Conservation (phyloP, 1,140 invertebrate species). For the Hetaerina americana region DNA sequence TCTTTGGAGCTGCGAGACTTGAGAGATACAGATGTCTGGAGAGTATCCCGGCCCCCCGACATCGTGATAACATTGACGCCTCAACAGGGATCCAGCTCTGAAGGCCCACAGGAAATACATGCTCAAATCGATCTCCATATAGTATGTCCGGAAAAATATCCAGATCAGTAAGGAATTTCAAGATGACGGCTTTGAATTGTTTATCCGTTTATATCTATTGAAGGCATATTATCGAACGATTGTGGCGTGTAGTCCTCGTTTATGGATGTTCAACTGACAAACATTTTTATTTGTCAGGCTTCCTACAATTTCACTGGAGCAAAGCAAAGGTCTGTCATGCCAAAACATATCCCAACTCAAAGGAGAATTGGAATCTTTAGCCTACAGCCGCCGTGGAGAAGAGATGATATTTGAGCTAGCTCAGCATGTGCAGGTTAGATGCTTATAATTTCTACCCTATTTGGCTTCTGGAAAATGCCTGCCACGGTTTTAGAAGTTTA, state of each 20-base stretch:
- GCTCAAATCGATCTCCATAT: slow-evolving; percentile 53
- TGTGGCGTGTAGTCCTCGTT: not conserved
- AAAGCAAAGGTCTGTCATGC: slow-evolving; percentile 53
- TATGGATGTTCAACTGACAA: not conserved
- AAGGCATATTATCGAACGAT: slow-evolving; percentile 9
- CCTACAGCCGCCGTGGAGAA: slow-evolving; percentile 45
- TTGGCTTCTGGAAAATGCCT: too few relatives aligned
- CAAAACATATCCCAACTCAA: slow-evolving; percentile 39
- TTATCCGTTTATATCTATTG: slow-evolving; percentile 5
- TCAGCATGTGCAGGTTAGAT: slow-evolving; percentile 40
- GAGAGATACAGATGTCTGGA: slow-evolving; percentile 31
- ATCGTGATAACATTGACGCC: slow-evolving; percentile 50
- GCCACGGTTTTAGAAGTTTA: too few relatives aligned
- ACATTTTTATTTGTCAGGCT: slow-evolving; percentile 28
- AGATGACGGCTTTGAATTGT: slow-evolving; percentile 3
- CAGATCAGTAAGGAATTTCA: slow-evolving; percentile 49
- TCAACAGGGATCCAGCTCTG: slow-evolving; percentile 42
- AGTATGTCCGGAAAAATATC: slow-evolving; percentile 51
- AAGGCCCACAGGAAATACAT: slow-evolving; percentile 39
- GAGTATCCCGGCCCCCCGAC: slow-evolving; percentile 49
- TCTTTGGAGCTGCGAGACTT: slow-evolving; percentile 43
- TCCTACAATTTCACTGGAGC: slow-evolving; percentile 46
- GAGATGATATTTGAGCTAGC: slow-evolving; percentile 66
- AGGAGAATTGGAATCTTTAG: slow-evolving; percentile 39
- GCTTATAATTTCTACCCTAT: too few relatives aligned